Base-by-base conservation (phyloP, 2,888 invertebrate species). In the Drosophila multiciliata region DNA sequence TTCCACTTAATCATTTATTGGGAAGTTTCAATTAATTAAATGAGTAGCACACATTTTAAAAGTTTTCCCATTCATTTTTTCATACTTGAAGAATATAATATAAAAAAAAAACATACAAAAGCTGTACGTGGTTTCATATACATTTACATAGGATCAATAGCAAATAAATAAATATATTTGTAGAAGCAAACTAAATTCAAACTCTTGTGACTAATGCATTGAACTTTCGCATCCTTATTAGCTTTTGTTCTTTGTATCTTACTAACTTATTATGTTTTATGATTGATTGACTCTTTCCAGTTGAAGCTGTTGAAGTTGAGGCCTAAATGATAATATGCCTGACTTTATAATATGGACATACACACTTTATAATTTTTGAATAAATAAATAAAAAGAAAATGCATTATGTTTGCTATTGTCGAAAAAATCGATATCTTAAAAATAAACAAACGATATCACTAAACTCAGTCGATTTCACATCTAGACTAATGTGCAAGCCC, bases 211-310 rank as follows among this genome's bases (percentile, higher is more conserved):
- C 89, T 84, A 87, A 86, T 73, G 68, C 75, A 80, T 78, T 76
- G 81, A 76, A 66, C 75, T 75, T 76, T 75, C 79, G 87, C 81
- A 86, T 75, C 76, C 76, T 65, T 70, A 84, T 62, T 65, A 75
- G 82, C 80, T 87, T 87, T 70, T 63, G 87, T 90, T 86, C 68
- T 65, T 78, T 84, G 88, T 87, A 82, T 74, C 84, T 90, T 80
- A 91, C 92, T 92, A 92, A 92, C 92, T 78, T 82, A 82, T 87
- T 82, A 82, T 87, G 84, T 91, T 92, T 91, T 92, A 92, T 89
- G 87, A 92, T 91, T 92, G 88, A 92, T 92, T 91, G 81, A 92
- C 91, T 92, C 92, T 92, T 93, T 93, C 88, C 93, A 93, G 93
- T 92, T 91, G 91, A 91, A 90, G 91, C 91, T 91, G 92, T 91